phyloP scores from a whole-genome alignment of 2,888 invertebrate species.

The Lissonota sp. region DNA sequence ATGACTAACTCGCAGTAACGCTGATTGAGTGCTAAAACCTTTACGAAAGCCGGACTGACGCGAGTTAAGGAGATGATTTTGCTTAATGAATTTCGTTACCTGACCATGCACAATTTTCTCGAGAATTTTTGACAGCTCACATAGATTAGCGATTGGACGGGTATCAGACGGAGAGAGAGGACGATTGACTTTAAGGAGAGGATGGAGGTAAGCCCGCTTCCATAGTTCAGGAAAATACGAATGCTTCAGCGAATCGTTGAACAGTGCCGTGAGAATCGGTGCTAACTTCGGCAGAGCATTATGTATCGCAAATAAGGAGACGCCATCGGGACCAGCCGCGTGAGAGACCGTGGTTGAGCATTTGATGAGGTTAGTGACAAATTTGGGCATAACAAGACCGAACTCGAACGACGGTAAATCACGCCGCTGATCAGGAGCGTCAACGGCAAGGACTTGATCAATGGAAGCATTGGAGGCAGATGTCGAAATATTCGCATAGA shows the following conservation, averaged over 20 bases:
- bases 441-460: too few species aligned
- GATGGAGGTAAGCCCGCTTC: slow-evolving; percentile 5
- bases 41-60: slow-evolving; percentile 9
- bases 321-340: too few species aligned
- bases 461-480: too few species aligned
- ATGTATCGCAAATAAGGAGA: neutral
- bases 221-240: neutral
- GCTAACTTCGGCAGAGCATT: neutral
- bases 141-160: slow-evolving; percentile 40
- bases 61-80: neutral
- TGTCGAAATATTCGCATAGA: neutral
- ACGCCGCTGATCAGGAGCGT: too few species aligned
- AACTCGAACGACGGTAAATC: too few species aligned
- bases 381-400: too few species aligned
- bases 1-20: slow-evolving; percentile 17
- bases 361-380: too few species aligned
- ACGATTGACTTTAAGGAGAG: neutral
- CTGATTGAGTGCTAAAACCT: slow-evolving; percentile 19
- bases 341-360: too few species aligned
- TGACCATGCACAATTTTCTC: slow-evolving; percentile 24
- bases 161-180: slow-evolving; percentile 28
- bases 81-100: neutral
- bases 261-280: neutral
- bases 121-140: slow-evolving; percentile 30
- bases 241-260: neutral